Conservation (phyloP, 2,888 invertebrate species). For the Acanthosepion lycidas region DNA sequence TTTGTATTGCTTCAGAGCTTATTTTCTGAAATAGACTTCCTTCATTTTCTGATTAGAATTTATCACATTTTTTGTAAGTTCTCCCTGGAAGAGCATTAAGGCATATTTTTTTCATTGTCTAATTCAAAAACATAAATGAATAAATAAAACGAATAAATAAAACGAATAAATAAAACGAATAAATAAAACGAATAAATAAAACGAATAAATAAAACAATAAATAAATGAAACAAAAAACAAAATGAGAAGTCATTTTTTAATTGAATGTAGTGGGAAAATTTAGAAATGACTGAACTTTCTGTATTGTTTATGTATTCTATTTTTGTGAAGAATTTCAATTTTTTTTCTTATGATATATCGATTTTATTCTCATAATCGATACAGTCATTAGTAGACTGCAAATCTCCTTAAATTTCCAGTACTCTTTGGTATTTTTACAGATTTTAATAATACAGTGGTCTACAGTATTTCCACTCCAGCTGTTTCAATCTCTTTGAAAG, state of each 20-base stretch:
- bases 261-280: neutral
- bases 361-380: neutral
- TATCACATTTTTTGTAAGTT: neutral
- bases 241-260: neutral
- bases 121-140: too few relatives aligned
- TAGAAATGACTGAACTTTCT: neutral
- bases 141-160: too few relatives aligned
- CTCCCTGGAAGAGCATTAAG: neutral
- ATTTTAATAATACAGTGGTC: neutral
- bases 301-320: too few relatives aligned
- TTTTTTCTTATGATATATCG: neutral
- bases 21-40: neutral
- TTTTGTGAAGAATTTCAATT: too few relatives aligned
- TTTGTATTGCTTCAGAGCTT: conserved; percentile 16
- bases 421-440: neutral
- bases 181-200: too few relatives aligned
- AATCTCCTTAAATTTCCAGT: neutral
- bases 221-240: too few relatives aligned
- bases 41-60: conserved; percentile 9
- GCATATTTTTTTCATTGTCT: neutral
- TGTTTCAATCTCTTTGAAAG: neutral
- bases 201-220: too few relatives aligned
- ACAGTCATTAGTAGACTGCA: neutral
- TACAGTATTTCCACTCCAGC: neutral
- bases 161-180: too few relatives aligned